phyloP scores from a whole-genome alignment of 2,797 vertebrate species.

The Typhlichthys eigenmanni region DNA sequence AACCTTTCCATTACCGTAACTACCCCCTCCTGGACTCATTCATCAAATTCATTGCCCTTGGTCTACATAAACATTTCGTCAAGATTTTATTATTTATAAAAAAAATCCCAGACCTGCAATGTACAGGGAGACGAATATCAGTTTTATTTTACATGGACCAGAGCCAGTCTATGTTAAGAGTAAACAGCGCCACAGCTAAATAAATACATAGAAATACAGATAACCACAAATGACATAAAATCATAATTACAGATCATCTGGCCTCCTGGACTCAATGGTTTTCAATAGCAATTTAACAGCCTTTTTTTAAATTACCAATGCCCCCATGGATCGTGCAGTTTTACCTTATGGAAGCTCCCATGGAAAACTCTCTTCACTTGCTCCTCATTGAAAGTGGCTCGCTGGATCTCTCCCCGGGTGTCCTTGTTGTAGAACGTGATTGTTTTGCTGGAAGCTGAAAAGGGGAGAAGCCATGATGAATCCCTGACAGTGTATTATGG shows the following conservation, averaged over 20 bases:
- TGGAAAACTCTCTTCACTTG: constrained; percentile 93
- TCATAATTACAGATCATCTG: background rate
- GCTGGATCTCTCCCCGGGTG: constrained; percentile 91
- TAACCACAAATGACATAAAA: no score
- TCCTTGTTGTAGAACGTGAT: constrained; percentile 98
- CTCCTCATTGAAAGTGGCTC: constrained; percentile 87
- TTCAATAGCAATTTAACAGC: background rate
- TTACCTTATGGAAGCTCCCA: constrained; percentile 99
- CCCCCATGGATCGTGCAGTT: constrained; percentile 2
- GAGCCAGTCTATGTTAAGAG: no score
- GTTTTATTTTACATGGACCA: no score
- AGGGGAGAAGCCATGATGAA: constrained; percentile 59
- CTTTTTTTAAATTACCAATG: no score
- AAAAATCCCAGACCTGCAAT: constrained; percentile 10
- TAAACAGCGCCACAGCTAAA: no score
- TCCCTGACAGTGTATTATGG: constrained; percentile 45
- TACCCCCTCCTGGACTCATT: constrained; percentile 38
- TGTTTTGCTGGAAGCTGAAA: constrained; percentile 90
- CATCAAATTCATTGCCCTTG: constrained; percentile 37
- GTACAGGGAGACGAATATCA: no score
- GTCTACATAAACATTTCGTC: constrained; percentile 26
- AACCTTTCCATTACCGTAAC: constrained; percentile 39
- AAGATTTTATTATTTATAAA: constrained; percentile 29
- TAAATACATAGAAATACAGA: no score
- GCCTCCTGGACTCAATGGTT: background rate